Evolutionary conservation across 2,113 vertebrate species (phyloP).

Genomic region (Seriola quinqueradiata): DNA sequence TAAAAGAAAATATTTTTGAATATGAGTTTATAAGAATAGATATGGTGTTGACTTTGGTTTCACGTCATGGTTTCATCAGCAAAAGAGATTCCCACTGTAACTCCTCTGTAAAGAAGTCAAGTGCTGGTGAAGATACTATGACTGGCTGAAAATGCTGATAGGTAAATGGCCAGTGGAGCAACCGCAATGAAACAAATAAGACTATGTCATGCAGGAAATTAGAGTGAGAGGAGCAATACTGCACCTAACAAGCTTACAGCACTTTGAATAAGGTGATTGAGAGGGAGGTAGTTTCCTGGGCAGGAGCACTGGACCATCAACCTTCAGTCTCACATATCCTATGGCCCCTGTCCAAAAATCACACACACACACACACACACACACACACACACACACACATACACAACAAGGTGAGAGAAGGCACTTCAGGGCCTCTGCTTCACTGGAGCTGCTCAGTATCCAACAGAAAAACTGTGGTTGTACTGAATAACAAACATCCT

Average conservation of each 20-base stretch:
- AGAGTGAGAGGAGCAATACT: slow-evolving; percentile 65
- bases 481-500: slow-evolving; percentile 27
- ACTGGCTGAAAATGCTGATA: slow-evolving; percentile 40
- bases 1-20: background rate
- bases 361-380: slow-evolving; percentile 30
- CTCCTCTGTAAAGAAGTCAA: slow-evolving; percentile 3
- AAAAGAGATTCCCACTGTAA: slow-evolving; percentile 3
- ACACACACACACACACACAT: slow-evolving; percentile 39
- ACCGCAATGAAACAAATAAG: slow-evolving; percentile 58
- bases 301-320: slow-evolving; percentile 60
- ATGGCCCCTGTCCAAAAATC: slow-evolving; percentile 55
- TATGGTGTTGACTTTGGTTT: background rate
- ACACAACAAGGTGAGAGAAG: slow-evolving; percentile 39
- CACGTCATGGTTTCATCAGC: background rate
- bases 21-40: background rate
- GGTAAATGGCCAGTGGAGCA: slow-evolving; percentile 37
- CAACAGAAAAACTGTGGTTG: slow-evolving; percentile 12
- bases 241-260: slow-evolving; percentile 64
- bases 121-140: slow-evolving; percentile 18
- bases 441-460: slow-evolving; percentile 44
- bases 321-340: slow-evolving; percentile 55
- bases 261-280: slow-evolving; percentile 65
- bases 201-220: slow-evolving; percentile 69
- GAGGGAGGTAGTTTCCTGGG: slow-evolving; percentile 53
- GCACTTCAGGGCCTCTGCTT: slow-evolving; percentile 47